Percentiles rank a stretch among this genome's conserved stretches.
Conservation (phyloP, 2,113 vertebrate species). For the Bujurquina vittata region DNA sequence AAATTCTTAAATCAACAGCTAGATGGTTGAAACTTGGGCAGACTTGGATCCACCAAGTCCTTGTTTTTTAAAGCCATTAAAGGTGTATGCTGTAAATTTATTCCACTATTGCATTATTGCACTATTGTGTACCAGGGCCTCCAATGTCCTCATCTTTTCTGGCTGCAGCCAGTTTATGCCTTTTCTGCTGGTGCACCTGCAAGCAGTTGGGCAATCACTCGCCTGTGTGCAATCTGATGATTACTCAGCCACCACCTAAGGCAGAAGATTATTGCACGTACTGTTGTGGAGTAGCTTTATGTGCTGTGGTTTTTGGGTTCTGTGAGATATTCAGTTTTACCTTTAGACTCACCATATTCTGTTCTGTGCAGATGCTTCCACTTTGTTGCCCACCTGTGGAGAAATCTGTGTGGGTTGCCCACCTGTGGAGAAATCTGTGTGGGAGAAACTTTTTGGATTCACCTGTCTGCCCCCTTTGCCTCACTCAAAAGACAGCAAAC, state of each 20-base stretch:
- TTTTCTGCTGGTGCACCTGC: neutral
- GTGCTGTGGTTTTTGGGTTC: fast-evolving
- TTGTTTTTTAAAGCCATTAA: too few relatives aligned
- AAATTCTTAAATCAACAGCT: neutral
- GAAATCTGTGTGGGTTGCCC: too few relatives aligned
- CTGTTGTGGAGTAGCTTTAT: neutral
- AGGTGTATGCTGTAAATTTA: too few relatives aligned
- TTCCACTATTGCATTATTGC: too few relatives aligned
- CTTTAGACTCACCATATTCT: neutral
- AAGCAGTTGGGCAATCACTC: neutral
- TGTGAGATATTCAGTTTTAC: neutral
- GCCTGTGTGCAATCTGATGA: neutral
- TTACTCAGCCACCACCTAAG: neutral
- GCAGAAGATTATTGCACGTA: neutral
- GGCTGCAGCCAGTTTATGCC: too few relatives aligned
- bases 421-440: neutral
- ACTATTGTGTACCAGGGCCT: too few relatives aligned
- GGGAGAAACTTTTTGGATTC: neutral
- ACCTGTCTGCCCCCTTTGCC: too few relatives aligned
- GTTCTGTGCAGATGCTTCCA: neutral
- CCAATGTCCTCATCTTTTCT: too few relatives aligned
- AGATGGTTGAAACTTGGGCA: neutral
- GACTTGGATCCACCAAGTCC: too few relatives aligned
- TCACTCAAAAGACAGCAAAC: neutral
- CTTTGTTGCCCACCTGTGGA: fast-evolving